Base-by-base conservation (phyloP, 2,888 invertebrate species). In the Drosophila birchii region DNA sequence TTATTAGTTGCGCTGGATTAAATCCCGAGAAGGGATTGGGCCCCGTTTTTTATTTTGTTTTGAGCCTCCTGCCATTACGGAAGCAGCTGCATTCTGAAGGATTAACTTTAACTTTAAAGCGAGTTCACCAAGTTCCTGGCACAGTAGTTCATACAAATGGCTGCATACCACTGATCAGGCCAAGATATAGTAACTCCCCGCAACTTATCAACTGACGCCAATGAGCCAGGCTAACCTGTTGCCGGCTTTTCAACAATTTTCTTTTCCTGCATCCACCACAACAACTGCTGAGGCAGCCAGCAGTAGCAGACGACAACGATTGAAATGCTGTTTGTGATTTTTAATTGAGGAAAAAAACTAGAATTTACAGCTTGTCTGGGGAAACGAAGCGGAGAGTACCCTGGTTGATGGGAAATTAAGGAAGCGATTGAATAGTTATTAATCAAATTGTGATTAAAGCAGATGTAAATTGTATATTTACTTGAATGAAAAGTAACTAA, bases 1-100 rank as follows among this genome's bases (percentile, higher is more conserved):
- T 78, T 88, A 88, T 86, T 89, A 89, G 86, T 83, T 86, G 60
- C 88, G 86, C 86, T 78, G 86, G 89, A 86, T 86, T 86, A 78
- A 79, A 80, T 88, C 75, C 54, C 51, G 76, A 82, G 80, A 86
- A 88, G 72, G 61, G 74, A 36, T 67, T 61, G 45, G 5, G 29
- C 34, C 34, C 45, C 36, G 44, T n/a, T 34, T 51, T 32, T 1
- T 32, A 16, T 20, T 51, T 71, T 45, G 43, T 23, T 45, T 7
- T 39, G 57, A 58, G 73, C 45, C 71, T 53, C 58, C 63, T 66
- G 59, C 61, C 11, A 14, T n/a, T 23, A 76, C 81, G 81, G 89
- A 86, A 83, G 84, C 84, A 85, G 84, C 89, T 85, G 84, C 81
- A 26, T 32, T 51, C 51, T 51, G n/a, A 34, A 49, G 67, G 69